Conservation (phyloP, 2,113 vertebrate species). For the Pungitius pungitius region DNA sequence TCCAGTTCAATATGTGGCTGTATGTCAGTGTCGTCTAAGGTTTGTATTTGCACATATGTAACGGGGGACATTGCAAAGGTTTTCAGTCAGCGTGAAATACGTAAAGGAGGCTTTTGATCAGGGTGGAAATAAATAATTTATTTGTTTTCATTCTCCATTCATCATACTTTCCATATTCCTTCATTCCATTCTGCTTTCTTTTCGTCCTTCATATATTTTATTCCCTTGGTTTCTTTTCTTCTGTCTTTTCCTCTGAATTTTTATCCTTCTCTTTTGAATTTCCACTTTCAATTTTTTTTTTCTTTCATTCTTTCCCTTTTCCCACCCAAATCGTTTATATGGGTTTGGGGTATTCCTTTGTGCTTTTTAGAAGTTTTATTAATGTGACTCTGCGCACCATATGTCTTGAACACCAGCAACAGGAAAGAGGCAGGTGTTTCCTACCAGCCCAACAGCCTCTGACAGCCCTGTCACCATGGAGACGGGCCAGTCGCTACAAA, state of each 20-base stretch:
- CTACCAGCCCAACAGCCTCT: constrained; percentile 10
- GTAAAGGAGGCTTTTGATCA: neutral
- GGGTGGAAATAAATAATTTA: neutral
- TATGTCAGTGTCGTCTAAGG: neutral
- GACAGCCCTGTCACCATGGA: constrained; percentile 52
- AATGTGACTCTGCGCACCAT: neutral
- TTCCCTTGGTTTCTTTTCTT: neutral
- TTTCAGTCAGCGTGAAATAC: neutral
- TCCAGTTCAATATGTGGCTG: constrained; percentile 6
- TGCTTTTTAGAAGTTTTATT: neutral
- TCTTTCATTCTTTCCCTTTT: neutral
- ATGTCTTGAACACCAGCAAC: constrained; percentile 17
- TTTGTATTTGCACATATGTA: neutral
- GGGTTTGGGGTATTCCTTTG: neutral
- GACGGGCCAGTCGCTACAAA: constrained; percentile 43
- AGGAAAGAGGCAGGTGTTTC: constrained; percentile 54
- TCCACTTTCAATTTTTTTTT: neutral
- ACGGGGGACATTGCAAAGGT: too few species aligned
- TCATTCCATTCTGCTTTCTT: neutral
- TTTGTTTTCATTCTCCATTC: neutral
- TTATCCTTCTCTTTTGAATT: neutral
- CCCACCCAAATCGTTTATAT: neutral
- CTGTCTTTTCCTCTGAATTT: neutral
- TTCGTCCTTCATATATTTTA: neutral
- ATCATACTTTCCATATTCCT: neutral